Conservation (phyloP, 2,888 invertebrate genomes). For the Sesia apiformis region DNA sequence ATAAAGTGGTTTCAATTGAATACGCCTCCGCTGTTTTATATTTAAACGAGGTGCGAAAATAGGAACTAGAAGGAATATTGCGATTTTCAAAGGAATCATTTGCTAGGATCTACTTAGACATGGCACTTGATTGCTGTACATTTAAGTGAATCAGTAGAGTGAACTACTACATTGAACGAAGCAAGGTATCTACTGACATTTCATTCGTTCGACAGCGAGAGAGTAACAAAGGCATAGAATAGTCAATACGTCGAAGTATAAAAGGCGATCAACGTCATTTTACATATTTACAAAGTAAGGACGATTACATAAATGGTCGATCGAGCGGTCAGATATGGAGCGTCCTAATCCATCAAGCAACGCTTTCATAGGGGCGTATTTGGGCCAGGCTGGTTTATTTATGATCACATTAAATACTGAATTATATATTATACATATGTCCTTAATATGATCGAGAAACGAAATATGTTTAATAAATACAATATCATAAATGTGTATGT, state of each 20-base stretch:
- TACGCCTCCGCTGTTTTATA: not conserved
- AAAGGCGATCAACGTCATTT: conserved; percentile 30
- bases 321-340: not conserved
- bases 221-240: conserved; percentile 6
- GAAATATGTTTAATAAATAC: no score
- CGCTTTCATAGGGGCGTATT: not conserved
- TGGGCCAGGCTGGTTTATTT: not conserved
- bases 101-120: not conserved
- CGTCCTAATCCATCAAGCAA: not conserved
- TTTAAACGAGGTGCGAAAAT: not conserved
- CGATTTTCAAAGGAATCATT: not conserved
- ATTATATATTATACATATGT: no score
- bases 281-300: conserved; percentile 29
- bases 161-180: conserved; percentile 8
- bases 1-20: not conserved
- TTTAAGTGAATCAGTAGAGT: not conserved
- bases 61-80: not conserved
- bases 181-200: conserved; percentile 21
- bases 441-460: no score
- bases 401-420: not conserved
- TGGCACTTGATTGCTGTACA: not conserved
- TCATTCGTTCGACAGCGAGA: conserved; percentile 1
- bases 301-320: conserved; percentile 4
- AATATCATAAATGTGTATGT: no score
- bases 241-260: conserved; percentile 27